Evolutionary conservation across 2,113 vertebrate species (phyloP), one percentile per base, ranked within the genome.

Genomic region (Mormyrus lacerda): DNA sequence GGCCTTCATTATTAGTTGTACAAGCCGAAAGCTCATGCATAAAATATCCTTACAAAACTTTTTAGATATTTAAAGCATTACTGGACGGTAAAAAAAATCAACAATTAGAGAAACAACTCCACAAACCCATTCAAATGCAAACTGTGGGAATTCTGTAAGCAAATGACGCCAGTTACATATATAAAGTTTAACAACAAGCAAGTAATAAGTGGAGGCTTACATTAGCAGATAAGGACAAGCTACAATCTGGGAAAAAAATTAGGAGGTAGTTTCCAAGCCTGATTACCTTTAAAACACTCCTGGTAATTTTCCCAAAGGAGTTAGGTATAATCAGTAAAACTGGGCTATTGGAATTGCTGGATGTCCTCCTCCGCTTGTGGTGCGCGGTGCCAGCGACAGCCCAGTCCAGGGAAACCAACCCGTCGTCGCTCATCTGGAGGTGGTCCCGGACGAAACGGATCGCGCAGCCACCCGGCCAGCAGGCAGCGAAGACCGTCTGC

Each of bases 291-390:
- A 95, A 69, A 61, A 95, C 94, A 91, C 95, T 97, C 85, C 95
- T 93, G 17, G 96, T 97, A 90, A 97, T 96, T 93, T 95, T 97
- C 55, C 96, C 96, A 89, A 96, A 96, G 51, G 96, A 96, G 93
- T 96, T 97, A 15, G 96, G 96, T 47, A 97, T 94, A 92, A 97
- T 94, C 88, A 97, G 94, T 7, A 97, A 94, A 35, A 97, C 90
- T 1, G 96, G 96, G 50, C 94, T 94, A 61, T 93, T 94, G 69
- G 96, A 96, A 91, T 96, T 95, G 55, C 96, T 96, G 55, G 95
- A 96, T 0, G 95, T 95, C 91, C 96, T 94, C 73, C 96, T 95
- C 90, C 96, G 94, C 50, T 92, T 95, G 89, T 95, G 95, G 89
- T 94, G 92, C 9, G 91, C 88, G 5, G 92, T 58, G 82, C 91